These are phyloP conservation scores for Pachyuromys duprasi DNA, from an alignment of 2,797 vertebrate genomes.

Conservation along the genomic window DNA sequence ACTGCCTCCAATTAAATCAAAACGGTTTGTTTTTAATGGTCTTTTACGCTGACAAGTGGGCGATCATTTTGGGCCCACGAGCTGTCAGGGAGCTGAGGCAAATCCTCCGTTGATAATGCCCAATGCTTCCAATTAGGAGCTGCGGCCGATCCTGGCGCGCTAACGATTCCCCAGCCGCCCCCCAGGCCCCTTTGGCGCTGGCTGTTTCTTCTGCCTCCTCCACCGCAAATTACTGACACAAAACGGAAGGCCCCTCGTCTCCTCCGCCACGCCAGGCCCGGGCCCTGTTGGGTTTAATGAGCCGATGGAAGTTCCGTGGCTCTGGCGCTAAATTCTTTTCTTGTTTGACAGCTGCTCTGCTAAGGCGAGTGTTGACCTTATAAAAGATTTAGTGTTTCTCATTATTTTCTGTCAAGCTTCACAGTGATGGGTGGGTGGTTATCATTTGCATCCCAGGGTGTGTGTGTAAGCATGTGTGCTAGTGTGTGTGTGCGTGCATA, in stretches of 20 bases:
- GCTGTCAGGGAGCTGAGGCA: slow-evolving; percentile 98
- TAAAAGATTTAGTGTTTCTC: slow-evolving; percentile 99
- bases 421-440: slow-evolving; percentile 93
- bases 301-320: slow-evolving; percentile 98
- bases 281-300: slow-evolving; percentile 99
- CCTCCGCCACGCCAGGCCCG: slow-evolving; percentile 89
- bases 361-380: slow-evolving; percentile 99
- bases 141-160: slow-evolving; percentile 96
- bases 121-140: slow-evolving; percentile 99
- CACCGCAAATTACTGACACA: slow-evolving; percentile 99
- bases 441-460: slow-evolving; percentile 94
- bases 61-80: slow-evolving; percentile 99
- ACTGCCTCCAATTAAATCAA: slow-evolving; percentile 99
- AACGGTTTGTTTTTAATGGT: slow-evolving; percentile 99
- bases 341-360: slow-evolving; percentile 99
- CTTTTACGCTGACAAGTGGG: slow-evolving; percentile 99
- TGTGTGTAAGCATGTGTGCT: slow-evolving; percentile 1
- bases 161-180: slow-evolving; percentile 94
- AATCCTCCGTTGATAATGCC: slow-evolving; percentile 99
- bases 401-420: slow-evolving; percentile 99
- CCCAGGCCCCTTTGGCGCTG: slow-evolving; percentile 88
- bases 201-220: slow-evolving; percentile 89
- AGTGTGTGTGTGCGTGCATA: not conserved
- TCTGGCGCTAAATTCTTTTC: slow-evolving; percentile 99
- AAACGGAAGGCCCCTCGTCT: slow-evolving; percentile 94